Evolutionary conservation across 2,113 vertebrate species (phyloP).

Genomic region (Pseudolaguvia tuberculata): DNA sequence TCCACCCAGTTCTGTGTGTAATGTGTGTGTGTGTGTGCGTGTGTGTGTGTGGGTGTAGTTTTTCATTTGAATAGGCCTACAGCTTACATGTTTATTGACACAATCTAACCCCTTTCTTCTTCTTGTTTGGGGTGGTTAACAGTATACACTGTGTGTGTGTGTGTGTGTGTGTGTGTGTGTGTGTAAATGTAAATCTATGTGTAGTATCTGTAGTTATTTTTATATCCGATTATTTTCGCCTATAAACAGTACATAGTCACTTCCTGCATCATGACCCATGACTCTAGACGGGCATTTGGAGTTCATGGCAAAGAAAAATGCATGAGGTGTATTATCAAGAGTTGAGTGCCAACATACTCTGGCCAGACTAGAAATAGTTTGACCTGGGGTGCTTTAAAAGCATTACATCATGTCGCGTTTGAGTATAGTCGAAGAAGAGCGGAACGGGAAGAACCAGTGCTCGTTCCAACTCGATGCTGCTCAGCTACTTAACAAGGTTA

Average conservation of each 20-base stretch:
- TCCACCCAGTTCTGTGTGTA: constrained; percentile 14
- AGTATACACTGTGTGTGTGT: neutral
- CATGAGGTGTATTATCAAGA: neutral
- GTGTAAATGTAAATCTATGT: too few species aligned
- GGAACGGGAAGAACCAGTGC: constrained; percentile 19
- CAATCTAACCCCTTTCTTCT: neutral
- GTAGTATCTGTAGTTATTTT: neutral
- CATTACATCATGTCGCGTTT: constrained; percentile 36
- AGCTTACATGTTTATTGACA: constrained; percentile 1
- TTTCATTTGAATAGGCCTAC: constrained; percentile 17
- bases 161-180: neutral
- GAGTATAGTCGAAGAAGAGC: constrained; percentile 6
- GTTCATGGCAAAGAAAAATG: neutral
- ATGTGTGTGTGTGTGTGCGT: constrained; percentile 1
- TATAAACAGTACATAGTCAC: too few species aligned
- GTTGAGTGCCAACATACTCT: constrained; percentile 2
- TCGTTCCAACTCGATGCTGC: constrained; percentile 17
- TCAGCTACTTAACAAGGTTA: neutral
- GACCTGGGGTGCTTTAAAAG: constrained; percentile 18
- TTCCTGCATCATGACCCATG: neutral
- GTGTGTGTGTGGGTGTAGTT: constrained; percentile 5
- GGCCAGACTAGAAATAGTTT: neutral
- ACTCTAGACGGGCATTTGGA: neutral
- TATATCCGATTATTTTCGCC: neutral
- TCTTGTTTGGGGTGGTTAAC: neutral